Evolutionary conservation across 1,140 invertebrate species (phyloP).

Genomic region (Monomorium pharaonis): DNA sequence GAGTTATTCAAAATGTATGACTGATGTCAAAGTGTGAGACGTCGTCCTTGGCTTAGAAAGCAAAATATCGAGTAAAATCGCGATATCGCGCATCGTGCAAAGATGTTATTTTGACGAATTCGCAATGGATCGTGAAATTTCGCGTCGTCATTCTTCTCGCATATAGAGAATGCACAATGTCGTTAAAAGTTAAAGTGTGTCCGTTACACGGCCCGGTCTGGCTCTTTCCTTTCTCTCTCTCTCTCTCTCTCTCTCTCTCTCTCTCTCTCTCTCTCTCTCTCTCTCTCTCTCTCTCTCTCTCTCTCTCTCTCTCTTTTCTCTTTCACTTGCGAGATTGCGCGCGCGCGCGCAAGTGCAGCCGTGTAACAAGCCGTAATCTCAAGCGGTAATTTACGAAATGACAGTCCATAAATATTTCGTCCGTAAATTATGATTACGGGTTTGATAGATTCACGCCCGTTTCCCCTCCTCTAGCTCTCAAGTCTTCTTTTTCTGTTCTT

Average conservation of each 20-base stretch:
- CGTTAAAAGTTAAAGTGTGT: constrained; percentile 43
- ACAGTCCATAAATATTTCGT: constrained; percentile 74
- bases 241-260: constrained; percentile 10
- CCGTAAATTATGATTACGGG: constrained; percentile 71
- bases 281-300: constrained; percentile 15
- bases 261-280: background rate
- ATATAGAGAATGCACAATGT: background rate
- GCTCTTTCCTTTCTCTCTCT: background rate
- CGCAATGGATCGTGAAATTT: constrained; percentile 17
- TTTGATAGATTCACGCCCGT: constrained; percentile 50
- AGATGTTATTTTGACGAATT: constrained; percentile 4
- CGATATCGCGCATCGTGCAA: background rate
- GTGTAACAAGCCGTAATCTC: constrained; percentile 70
- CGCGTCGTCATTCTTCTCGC: background rate
- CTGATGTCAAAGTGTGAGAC: background rate
- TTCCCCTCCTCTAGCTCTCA: background rate
- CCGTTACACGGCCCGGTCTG: constrained; percentile 24
- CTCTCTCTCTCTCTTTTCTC: background rate
- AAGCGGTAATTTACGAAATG: constrained; percentile 71
- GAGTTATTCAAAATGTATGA: background rate
- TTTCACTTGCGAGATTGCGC: constrained; percentile 19
- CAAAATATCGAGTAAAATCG: background rate
- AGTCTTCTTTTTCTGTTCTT: constrained; percentile 24
- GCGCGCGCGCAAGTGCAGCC: constrained; percentile 34
- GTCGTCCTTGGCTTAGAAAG: too few species aligned